These are phyloP conservation scores for Scaptomyza pallida DNA, from an alignment of 1,140 invertebrate genomes.

Conservation along the genomic window DNA sequence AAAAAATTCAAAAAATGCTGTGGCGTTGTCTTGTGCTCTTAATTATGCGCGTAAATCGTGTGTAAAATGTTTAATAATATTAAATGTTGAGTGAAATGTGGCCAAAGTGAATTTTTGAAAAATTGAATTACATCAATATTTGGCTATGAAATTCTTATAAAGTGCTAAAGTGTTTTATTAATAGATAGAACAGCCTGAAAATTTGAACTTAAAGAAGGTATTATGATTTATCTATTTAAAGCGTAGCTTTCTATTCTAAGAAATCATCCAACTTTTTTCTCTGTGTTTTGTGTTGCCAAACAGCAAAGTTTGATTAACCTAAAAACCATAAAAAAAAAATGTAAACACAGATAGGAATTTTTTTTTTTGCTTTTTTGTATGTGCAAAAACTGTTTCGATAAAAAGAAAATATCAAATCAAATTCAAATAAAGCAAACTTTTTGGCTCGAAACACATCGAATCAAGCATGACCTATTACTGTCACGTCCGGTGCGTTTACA, in stretches of 20 bases:
- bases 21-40: neutral
- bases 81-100: conserved; percentile 12
- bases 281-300: neutral
- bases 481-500: conserved; percentile 53
- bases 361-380: too few species aligned
- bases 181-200: neutral
- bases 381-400: conserved; percentile 41
- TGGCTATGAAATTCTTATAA: neutral
- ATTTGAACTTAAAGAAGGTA: conserved; percentile 30
- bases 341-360: conserved; percentile 47
- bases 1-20: neutral
- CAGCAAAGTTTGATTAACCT: conserved; percentile 33
- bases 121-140: neutral
- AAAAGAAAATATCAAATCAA: conserved; percentile 76
- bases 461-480: conserved; percentile 74
- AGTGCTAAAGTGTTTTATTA: neutral
- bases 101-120: conserved; percentile 14
- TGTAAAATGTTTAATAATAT: conserved; percentile 18
- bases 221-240: neutral
- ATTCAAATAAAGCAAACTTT: conserved; percentile 71
- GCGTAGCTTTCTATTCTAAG: neutral
- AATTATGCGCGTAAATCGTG: conserved; percentile 38
- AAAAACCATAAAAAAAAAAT: conserved; percentile 58
- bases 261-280: neutral
- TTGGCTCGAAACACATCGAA: conserved; percentile 35